Evolutionary conservation across 1,140 invertebrate species (phyloP).

Genomic region (Drosophila bipectinata): DNA sequence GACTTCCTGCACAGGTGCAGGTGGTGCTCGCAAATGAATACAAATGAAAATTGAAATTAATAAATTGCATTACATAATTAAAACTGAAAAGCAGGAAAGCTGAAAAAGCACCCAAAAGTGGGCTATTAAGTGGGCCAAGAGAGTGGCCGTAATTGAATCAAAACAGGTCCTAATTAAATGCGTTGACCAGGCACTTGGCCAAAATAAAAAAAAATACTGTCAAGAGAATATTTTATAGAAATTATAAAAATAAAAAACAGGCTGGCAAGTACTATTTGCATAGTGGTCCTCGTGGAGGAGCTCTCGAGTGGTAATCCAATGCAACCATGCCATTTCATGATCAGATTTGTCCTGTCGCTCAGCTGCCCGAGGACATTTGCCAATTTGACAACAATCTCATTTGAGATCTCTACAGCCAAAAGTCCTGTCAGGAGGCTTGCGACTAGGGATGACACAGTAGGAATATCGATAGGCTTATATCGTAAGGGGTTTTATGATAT

Average conservation of each 20-base stretch:
- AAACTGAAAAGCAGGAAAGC: constrained; percentile 12
- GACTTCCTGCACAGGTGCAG: constrained; percentile 35
- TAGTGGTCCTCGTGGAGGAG: neutral
- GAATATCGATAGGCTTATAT: too few species aligned
- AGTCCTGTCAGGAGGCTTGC: neutral
- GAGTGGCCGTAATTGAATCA: constrained; percentile 18
- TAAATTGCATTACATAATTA: constrained; percentile 57
- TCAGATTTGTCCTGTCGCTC: constrained; percentile 31
- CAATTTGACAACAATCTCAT: constrained; percentile 36
- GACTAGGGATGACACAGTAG: neutral
- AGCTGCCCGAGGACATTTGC: constrained; percentile 13
- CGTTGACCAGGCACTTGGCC: constrained; percentile 2
- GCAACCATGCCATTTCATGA: constrained; percentile 25
- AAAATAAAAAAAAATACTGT: constrained; percentile 31
- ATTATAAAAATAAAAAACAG: neutral
- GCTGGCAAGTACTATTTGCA: neutral
- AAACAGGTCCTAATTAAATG: constrained; percentile 23
- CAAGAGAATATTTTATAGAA: constrained; percentile 2
- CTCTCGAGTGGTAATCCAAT: constrained; percentile 14
- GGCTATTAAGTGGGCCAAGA: neutral
- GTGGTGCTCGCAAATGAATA: constrained; percentile 30
- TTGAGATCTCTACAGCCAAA: neutral
- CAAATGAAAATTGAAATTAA: constrained; percentile 56
- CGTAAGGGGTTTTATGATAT: too few species aligned
- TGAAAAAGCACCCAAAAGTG: neutral